Conservation (phyloP, 2,113 vertebrate genomes). For the Phoxinus phoxinus region DNA sequence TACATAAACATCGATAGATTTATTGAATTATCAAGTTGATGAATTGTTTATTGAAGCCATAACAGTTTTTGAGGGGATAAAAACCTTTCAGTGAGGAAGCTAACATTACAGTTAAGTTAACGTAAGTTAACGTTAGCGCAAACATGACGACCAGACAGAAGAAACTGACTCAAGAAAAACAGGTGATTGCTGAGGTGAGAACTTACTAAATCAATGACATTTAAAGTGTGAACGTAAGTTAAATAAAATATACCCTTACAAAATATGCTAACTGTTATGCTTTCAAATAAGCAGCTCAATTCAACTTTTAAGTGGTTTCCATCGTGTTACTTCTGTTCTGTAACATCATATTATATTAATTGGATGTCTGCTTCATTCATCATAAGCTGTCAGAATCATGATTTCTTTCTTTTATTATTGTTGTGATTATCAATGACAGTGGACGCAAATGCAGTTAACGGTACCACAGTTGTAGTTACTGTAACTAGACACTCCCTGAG, state of each 20-base stretch:
- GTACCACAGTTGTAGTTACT: neutral
- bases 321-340: neutral
- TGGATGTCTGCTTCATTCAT: neutral
- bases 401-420: neutral
- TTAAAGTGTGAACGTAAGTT: neutral
- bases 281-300: neutral
- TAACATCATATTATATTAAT: neutral
- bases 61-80: neutral
- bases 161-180: constrained; percentile 18
- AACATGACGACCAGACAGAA: constrained; percentile 44
- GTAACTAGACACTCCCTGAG: neutral
- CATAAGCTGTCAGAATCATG: neutral
- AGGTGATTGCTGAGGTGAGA: constrained; percentile 53
- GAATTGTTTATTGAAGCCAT: neutral
- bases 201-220: neutral
- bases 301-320: neutral
- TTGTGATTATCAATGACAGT: too few species aligned
- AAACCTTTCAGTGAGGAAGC: neutral
- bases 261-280: neutral
- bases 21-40: neutral
- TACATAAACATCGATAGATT: neutral
- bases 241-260: neutral
- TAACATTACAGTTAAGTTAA: too few species aligned
- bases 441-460: neutral
- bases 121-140: neutral